These are phyloP conservation scores for Paragorgia papillata DNA, from an alignment of 92 coral and sea anemone genomes.

Conservation along the genomic window DNA sequence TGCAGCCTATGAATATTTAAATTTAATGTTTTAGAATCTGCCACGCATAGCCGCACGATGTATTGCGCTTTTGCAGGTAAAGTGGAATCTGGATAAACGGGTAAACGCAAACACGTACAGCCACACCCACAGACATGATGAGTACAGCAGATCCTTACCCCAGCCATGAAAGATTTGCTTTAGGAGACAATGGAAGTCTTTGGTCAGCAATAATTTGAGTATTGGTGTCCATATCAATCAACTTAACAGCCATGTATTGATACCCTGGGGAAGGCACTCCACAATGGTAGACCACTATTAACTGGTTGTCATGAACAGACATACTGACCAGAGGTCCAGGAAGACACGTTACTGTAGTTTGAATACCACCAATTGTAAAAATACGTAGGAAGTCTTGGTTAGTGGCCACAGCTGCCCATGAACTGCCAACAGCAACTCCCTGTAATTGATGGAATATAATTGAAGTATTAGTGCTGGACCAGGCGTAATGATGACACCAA, in stretches of 20 bases:
- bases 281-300: conserved; percentile 74
- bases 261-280: conserved; percentile 88
- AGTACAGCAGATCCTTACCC: conserved; percentile 78
- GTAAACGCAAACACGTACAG: too few relatives aligned
- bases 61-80: too few relatives aligned
- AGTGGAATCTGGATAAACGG: too few relatives aligned
- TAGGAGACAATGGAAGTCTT: conserved; percentile 76
- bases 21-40: too few relatives aligned
- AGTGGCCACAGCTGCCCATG: conserved; percentile 88
- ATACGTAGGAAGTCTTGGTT: conserved; percentile 74
- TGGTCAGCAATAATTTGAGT: conserved; percentile 70
- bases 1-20: too few relatives aligned
- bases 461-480: not conserved
- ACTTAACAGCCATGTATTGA: conserved; percentile 77
- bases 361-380: conserved; percentile 90
- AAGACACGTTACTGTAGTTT: conserved; percentile 71
- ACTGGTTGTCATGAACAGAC: conserved; percentile 72
- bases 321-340: conserved; percentile 93
- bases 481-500: not conserved
- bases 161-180: conserved; percentile 83
- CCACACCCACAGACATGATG: too few relatives aligned
- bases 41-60: too few relatives aligned
- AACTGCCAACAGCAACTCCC: conserved; percentile 80
- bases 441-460: conserved; percentile 2
- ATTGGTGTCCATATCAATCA: conserved; percentile 66